Evolutionary conservation across 2,888 invertebrate genomes (phyloP).

Genomic region (Magallana nippona): DNA sequence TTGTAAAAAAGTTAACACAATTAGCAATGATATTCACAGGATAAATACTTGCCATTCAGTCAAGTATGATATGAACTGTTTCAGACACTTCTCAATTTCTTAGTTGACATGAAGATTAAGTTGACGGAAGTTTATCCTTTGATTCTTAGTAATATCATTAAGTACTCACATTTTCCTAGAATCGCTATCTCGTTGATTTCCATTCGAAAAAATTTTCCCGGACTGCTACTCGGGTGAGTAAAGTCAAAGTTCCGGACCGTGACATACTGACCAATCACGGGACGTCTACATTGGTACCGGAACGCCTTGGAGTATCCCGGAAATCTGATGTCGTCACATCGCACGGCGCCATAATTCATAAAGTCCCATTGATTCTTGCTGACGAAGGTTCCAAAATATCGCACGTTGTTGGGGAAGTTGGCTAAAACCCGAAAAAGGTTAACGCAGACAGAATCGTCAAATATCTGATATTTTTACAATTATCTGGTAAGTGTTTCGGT

Average conservation of each 20-base stretch:
- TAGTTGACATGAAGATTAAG: too few relatives aligned
- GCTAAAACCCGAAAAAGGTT: conserved; percentile 36
- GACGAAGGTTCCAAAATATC: conserved; percentile 51
- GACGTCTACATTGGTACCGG: conserved; percentile 52
- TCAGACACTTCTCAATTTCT: too few relatives aligned
- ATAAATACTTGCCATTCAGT: too few relatives aligned
- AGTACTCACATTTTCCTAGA: conserved; percentile 54
- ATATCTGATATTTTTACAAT: not conserved
- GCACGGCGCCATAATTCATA: conserved; percentile 52
- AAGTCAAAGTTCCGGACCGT: conserved; percentile 56
- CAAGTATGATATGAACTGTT: too few relatives aligned
- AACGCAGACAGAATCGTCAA: not conserved
- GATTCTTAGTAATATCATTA: not conserved
- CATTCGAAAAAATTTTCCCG: conserved; percentile 43
- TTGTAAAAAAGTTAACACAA: not conserved
- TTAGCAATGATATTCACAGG: too few relatives aligned
- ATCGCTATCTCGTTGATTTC: conserved; percentile 52
- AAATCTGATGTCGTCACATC: conserved; percentile 51
- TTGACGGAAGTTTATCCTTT: not conserved
- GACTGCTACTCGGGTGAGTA: conserved; percentile 39
- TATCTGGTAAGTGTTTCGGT: too few relatives aligned
- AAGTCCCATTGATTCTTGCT: conserved; percentile 57
- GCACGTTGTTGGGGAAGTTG: conserved; percentile 54
- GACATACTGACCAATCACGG: conserved; percentile 55
- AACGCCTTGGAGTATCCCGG: conserved; percentile 45